Evolutionary conservation across 2,113 vertebrate species (phyloP).

Genomic region (Hemicordylus capensis): DNA sequence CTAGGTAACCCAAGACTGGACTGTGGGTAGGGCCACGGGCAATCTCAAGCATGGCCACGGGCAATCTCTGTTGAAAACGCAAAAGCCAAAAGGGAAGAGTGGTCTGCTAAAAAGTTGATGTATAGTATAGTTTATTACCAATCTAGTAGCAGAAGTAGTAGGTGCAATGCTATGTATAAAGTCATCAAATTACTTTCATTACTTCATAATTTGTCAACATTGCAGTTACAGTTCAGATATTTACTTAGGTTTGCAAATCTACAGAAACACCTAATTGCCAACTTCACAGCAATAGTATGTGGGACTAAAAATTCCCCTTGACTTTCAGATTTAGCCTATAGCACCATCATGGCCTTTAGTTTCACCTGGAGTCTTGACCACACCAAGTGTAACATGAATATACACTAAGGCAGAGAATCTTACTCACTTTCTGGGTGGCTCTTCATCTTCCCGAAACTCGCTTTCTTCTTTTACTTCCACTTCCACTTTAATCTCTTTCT

Average conservation of each 20-base stretch:
- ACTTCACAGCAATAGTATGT: background rate
- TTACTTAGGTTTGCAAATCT: background rate
- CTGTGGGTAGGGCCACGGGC: no score
- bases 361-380: background rate
- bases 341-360: constrained; percentile 11
- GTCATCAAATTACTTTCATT: background rate
- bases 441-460: constrained; percentile 85
- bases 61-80: background rate
- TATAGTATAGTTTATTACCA: no score
- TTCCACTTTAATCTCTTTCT: constrained; percentile 83
- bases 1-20: background rate
- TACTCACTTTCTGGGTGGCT: constrained; percentile 94
- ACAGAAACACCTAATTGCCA: background rate
- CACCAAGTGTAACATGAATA: background rate
- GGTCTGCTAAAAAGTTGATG: no score
- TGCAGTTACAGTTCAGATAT: background rate
- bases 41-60: background rate
- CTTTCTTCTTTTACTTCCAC: constrained; percentile 89
- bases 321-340: constrained; percentile 7
- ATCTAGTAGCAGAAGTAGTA: no score
- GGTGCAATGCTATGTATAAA: background rate
- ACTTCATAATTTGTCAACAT: background rate
- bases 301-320: background rate
- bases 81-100: background rate
- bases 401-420: background rate